Evolutionary conservation across 2,888 invertebrate genomes (phyloP), one percentile per base, ranked within the genome.

Genomic region (Athripsodes cinereus): DNA sequence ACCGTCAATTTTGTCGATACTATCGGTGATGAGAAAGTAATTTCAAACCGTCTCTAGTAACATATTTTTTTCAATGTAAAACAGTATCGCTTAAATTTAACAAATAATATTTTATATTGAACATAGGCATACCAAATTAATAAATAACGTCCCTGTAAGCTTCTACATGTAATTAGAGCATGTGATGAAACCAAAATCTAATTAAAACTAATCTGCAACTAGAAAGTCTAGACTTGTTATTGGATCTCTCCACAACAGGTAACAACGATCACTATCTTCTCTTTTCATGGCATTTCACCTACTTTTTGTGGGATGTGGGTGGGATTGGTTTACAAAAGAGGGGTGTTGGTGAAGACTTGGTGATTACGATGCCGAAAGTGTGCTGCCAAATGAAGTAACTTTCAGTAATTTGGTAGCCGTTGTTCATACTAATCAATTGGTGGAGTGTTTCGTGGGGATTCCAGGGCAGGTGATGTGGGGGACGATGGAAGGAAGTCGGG

Each of bases 341-440:
- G 52, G 57, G 35, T 31, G 53, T 22, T 52, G 55, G 59, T 59
- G 61, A 63, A 63, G 63, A 63, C 61, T 61, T 44, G 50, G 57
- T 53, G 63, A 61, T 63, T 63, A 61, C 61, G 61, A 63, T 63
- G 63, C 63, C 52, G 63, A 63, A 61, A 63, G 63, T 63, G 63
- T 63, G 59, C 63, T 54, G 31, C 58, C 63, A 63, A 63, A 63
- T 63, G 63, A 63, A 63, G 63, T 61, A 63, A 63, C 63, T 63
- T 63, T 63, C 63, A 60, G 61, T 63, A 63, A 63, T 63, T 63
- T 63, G 63, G 60, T 44, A 57, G 61, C 61, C 61, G 63, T 61
- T 61, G 61, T 63, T 63, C 63, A 63, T 63, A 63, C 63, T 63
- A 63, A 63, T 63, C 63, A 63, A 63, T 63, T 63, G 61, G 58